These are phyloP conservation scores for Leptopilina drosophilae DNA, from an alignment of 2,888 invertebrate species.

Conservation along the genomic window DNA sequence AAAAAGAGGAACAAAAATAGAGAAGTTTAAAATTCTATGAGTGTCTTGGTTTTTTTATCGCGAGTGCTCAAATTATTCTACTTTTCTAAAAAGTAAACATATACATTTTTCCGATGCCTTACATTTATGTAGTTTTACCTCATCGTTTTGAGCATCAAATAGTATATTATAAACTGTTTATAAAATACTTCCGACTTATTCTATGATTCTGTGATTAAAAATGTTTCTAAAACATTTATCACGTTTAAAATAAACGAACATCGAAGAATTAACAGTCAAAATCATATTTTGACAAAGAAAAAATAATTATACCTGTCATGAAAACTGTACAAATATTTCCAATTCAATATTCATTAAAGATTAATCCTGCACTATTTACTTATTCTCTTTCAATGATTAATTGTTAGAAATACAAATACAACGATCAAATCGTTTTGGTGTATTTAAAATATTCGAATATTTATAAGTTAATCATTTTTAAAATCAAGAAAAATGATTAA, in stretches of 20 bases:
- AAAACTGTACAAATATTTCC: background rate
- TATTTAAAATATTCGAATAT: too few species aligned
- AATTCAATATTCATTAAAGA: too few species aligned
- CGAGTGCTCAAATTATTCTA: slow-evolving; percentile 52
- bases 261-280: background rate
- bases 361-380: too few species aligned
- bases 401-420: too few species aligned
- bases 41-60: background rate
- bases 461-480: too few species aligned
- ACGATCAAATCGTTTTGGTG: too few species aligned
- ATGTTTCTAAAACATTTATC: slow-evolving; percentile 9
- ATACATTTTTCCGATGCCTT: slow-evolving; percentile 33
- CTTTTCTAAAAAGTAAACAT: slow-evolving; percentile 53
- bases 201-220: background rate
- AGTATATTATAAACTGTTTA: slow-evolving; percentile 57
- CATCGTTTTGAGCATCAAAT: slow-evolving; percentile 62
- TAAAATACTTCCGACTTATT: slow-evolving; percentile 16
- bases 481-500: too few species aligned
- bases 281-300: background rate
- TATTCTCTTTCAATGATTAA: too few species aligned
- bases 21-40: slow-evolving; percentile 21
- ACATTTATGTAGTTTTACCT: slow-evolving; percentile 45
- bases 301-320: too few species aligned
- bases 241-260: background rate
- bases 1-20: background rate